Percentiles rank a stretch among this genome's conserved stretches.
phyloP scores from a whole-genome alignment of 2,797 vertebrate genomes.

The Silurus lanzhouensis region DNA sequence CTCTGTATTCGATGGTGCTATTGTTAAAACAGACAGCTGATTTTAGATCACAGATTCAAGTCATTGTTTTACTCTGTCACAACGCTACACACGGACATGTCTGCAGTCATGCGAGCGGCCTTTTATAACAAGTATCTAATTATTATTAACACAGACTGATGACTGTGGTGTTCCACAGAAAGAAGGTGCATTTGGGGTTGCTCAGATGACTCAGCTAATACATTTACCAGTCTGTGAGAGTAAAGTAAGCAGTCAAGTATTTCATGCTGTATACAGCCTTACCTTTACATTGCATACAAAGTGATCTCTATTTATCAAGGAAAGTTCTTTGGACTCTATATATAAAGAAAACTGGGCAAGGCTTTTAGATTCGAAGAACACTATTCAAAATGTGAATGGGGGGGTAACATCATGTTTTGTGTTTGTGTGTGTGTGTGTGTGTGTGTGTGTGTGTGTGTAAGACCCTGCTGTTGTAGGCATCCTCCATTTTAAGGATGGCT shows the following conservation, averaged over 20 bases:
- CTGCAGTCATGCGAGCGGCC: not conserved
- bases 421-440: too few relatives aligned
- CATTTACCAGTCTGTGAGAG: not conserved
- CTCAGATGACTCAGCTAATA: not conserved
- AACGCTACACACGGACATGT: not conserved
- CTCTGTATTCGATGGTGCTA: not conserved
- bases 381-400: not conserved
- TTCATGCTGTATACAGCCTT: not conserved
- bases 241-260: not conserved
- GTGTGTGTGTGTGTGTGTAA: too few relatives aligned
- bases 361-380: not conserved
- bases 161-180: not conserved
- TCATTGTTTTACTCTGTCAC: not conserved
- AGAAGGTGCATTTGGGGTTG: not conserved
- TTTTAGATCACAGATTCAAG: not conserved
- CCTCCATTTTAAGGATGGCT: too few relatives aligned
- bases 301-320: too few relatives aligned
- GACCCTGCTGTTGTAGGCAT: too few relatives aligned
- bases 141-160: too few relatives aligned
- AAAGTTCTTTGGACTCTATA: too few relatives aligned
- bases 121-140: not conserved
- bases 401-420: not conserved
- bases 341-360: too few relatives aligned
- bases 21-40: not conserved
- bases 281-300: too few relatives aligned